Evolutionary conservation across 1,140 invertebrate species (phyloP), one percentile per base, ranked within the genome.

Genomic region (Cyclargus thomasi): DNA sequence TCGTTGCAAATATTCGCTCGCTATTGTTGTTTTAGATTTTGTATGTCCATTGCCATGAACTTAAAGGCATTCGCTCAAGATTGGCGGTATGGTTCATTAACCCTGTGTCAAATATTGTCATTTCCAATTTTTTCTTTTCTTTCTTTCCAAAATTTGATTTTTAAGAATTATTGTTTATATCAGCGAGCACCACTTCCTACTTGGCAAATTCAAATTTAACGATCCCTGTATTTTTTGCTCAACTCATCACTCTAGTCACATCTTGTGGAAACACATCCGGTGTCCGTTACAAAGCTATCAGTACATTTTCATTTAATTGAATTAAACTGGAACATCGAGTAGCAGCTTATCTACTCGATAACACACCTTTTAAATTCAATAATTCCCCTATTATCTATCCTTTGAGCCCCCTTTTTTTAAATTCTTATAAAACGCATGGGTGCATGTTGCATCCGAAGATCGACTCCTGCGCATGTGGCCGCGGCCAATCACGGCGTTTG

Each of bases 401-500:
- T 62, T 39, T 11, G 47, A 63, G 63, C 67, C 70, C 67, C 65
- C 65, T 0, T 62, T 14, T 59, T 59, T 59, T 59, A 14, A 22
- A 59, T 59, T 59, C 53, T 68, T 69, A 53, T 70, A 67, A 70
- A 74, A 74, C 70, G 75, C 76, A 74, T 73, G 74, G 29, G 29
- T 75, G 74, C 39, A 47, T 16, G 14, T 72, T 80, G 78, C 76
- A 80, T 81, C 81, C 77, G 72, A 21, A 20, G 18, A 59, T 59
- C 69, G 75, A 29, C 62, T 63, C 68, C 53, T 62, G 71, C 71
- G 71, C 71, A 72, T 53, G 53, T 67, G 67, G 35, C 53, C 69
- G 69, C 63, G 17, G 55, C 39, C 47, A 68, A 62, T 55, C 17
- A 36, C 70, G 69, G 64, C 78, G 77, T 78, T 78, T 82, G 75